These are phyloP conservation scores for Holocentrus rufus DNA, from an alignment of 2,797 vertebrate species.

Conservation along the genomic window DNA sequence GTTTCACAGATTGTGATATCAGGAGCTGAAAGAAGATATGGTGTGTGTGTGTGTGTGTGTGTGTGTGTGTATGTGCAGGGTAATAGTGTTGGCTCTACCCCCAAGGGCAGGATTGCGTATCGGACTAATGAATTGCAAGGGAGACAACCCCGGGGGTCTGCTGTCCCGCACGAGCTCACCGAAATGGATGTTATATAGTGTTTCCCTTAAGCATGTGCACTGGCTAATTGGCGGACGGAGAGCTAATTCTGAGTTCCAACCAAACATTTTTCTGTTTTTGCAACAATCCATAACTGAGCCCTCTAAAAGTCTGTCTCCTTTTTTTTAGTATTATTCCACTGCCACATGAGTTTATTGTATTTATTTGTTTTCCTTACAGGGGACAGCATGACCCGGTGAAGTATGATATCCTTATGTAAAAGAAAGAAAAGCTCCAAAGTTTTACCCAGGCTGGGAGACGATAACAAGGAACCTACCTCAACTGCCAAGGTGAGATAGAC, in stretches of 20 bases:
- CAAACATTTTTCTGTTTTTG: too few species aligned
- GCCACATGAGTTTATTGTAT: constrained; percentile 39
- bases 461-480: constrained; percentile 24
- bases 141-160: constrained; percentile 39
- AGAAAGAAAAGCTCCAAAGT: constrained; percentile 27
- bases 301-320: constrained; percentile 17
- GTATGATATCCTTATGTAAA: constrained; percentile 32
- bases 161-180: constrained; percentile 43
- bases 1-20: constrained; percentile 67
- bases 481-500: constrained; percentile 28
- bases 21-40: constrained; percentile 40
- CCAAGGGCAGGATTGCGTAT: constrained; percentile 60
- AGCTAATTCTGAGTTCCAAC: constrained; percentile 28
- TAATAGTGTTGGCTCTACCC: constrained; percentile 54
- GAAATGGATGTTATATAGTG: constrained; percentile 59
- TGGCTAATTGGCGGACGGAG: constrained; percentile 59
- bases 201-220: constrained; percentile 50
- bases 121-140: constrained; percentile 64
- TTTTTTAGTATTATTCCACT: constrained; percentile 19
- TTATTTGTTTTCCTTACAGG: constrained; percentile 45
- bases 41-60: constrained; percentile 25
- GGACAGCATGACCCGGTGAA: constrained; percentile 48
- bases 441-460: constrained; percentile 14
- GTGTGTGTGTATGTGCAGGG: constrained; percentile 20
- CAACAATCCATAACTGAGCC: background rate